phyloP scores from a whole-genome alignment of 2,888 invertebrate species.

The Eilema griseolum region DNA sequence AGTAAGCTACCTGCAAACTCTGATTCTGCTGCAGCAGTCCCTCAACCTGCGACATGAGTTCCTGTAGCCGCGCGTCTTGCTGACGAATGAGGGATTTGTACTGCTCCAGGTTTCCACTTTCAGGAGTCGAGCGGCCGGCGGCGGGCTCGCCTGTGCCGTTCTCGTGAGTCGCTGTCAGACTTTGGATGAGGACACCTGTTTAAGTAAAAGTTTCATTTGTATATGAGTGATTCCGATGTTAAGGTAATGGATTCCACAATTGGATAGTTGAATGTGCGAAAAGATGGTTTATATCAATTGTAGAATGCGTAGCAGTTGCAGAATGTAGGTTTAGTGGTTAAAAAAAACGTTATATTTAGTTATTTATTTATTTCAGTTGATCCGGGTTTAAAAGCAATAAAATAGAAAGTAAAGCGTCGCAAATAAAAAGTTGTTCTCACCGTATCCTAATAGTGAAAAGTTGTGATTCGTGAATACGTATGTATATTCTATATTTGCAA shows the following conservation, averaged over 20 bases:
- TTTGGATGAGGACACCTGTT: conserved; percentile 69
- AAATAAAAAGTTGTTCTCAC: too few species aligned
- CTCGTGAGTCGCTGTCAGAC: conserved; percentile 58
- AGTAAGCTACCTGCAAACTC: conserved; percentile 70
- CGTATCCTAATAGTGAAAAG: too few species aligned
- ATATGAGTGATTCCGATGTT: background rate
- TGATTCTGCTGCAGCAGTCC: conserved; percentile 72
- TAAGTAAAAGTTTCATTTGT: background rate
- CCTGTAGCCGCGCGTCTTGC: conserved; percentile 90
- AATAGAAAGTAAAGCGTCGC: too few species aligned
- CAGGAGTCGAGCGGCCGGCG: conserved; percentile 55
- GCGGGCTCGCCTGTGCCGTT: conserved; percentile 53
- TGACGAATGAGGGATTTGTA: conserved; percentile 97
- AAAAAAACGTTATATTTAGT: too few species aligned
- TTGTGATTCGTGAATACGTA: too few species aligned
- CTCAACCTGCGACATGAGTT: conserved; percentile 82
- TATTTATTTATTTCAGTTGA: too few species aligned
- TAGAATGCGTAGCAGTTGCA: too few species aligned
- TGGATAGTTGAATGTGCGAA: too few species aligned
- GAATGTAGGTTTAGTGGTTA: too few species aligned
- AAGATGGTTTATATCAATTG: too few species aligned
- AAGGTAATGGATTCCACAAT: background rate
- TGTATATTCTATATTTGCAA: too few species aligned
- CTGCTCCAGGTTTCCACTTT: conserved; percentile 88
- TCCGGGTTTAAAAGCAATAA: too few species aligned